A percentile compares a stretch with the other conserved stretches of the same genome.
These are phyloP conservation scores for Lochmaea crataegi DNA, from an alignment of 2,888 invertebrate species.

Conservation along the genomic window DNA sequence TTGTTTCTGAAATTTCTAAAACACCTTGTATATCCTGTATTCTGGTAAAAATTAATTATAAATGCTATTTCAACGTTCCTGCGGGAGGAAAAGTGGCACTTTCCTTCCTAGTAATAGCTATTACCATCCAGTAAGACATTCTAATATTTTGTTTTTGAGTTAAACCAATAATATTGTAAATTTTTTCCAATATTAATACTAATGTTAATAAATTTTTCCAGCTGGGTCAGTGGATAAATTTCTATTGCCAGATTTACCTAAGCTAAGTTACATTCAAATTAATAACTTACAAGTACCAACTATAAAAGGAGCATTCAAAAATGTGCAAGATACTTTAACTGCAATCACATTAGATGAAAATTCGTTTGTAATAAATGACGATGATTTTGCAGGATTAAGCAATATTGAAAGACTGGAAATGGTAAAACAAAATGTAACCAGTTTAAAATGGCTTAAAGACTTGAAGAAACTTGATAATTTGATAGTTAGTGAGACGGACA, in stretches of 20 bases:
- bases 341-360: neutral
- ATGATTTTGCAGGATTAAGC: constrained; percentile 6
- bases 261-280: neutral
- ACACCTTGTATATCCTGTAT: too few relatives aligned
- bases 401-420: neutral
- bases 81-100: too few relatives aligned
- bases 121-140: too few relatives aligned
- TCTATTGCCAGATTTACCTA: constrained; percentile 17
- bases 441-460: neutral
- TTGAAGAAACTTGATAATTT: constrained; percentile 1
- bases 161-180: too few relatives aligned
- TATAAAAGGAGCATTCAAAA: constrained; percentile 16
- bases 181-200: neutral
- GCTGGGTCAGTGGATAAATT: constrained; percentile 4
- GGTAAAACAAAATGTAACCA: neutral
- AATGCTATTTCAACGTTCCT: too few relatives aligned
- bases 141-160: too few relatives aligned
- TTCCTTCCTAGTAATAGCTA: too few relatives aligned
- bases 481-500: neutral
- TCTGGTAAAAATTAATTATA: too few relatives aligned
- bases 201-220: constrained; percentile 5
- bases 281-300: neutral
- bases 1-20: too few relatives aligned
- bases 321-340: constrained; percentile 2
- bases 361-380: neutral